Conservation (phyloP, 53 echinoderm and acorn worm genomes). For the Patiria pectinifera region DNA sequence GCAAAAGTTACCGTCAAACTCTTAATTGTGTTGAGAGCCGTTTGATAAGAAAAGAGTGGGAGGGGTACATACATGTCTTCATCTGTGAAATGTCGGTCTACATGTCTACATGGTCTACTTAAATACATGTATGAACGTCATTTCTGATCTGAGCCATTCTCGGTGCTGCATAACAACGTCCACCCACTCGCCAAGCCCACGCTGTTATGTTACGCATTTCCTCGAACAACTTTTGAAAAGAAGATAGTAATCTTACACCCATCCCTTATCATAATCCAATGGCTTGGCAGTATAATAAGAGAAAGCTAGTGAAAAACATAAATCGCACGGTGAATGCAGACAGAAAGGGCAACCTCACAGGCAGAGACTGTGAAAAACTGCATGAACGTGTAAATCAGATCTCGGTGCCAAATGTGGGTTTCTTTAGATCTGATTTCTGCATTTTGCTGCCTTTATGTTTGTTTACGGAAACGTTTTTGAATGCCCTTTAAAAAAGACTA, state of each 20-base stretch:
- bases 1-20: no score
- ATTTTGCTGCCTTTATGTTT: not conserved
- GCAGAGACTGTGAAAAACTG: not conserved
- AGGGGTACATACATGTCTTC: not conserved
- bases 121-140: not conserved
- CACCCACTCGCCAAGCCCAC: conserved; percentile 32
- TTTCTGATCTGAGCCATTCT: not conserved
- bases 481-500: not conserved
- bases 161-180: not conserved
- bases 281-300: not conserved
- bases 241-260: conserved; percentile 16
- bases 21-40: no score
- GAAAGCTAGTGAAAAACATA: not conserved
- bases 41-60: not conserved
- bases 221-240: not conserved
- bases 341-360: conserved; percentile 6
- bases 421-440: no score
- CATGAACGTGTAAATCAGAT: not conserved
- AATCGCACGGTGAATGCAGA: not conserved
- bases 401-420: not conserved
- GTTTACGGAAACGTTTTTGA: not conserved
- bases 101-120: not conserved
- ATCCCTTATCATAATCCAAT: conserved; percentile 10
- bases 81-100: not conserved
- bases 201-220: conserved; percentile 22